Base-by-base conservation (phyloP, 2,797 vertebrate genomes). In the Rhyacichthys aspro region DNA sequence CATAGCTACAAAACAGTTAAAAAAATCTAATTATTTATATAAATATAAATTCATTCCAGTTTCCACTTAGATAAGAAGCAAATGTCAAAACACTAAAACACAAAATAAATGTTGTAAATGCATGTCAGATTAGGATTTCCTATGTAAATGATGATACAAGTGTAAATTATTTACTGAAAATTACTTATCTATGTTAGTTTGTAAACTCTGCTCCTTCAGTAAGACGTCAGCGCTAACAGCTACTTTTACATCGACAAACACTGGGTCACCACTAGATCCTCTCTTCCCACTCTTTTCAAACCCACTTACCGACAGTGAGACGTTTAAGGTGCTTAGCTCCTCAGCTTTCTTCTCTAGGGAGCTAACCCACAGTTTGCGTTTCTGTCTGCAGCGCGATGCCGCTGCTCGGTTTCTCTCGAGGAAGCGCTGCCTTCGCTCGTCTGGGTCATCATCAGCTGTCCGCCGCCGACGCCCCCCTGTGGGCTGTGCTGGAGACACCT, bases 401-500 rank as follows among this genome's bases (percentile, higher is more conserved):
- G 97, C 97, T 0, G 97, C 97, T 2, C 97, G 90, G 83, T 98
- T 98, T 70, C 97, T 91, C 86, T 99, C 97, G 48, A 98, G 89
- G 81, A 98, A 98, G 5, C 96, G 95, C 86, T 98, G 96, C 66
- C 97, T 90, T 9, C 97, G 90, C 56, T 99, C 97, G 23, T 99
- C 97, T 0, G 97, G 97, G 75, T 99, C 97, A 63, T 99, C 97
- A 11, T 98, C 97, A 2, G 89, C 64, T 0, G 95, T 94, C 43
- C 97, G 94, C 32, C 95, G 88, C 61, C 97, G 90, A 5, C 97
- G 91, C 37, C 97, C 96, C 8, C 96, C 97, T 0, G 95, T 96
- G 75, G 96, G 97, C 83, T 99, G 97, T 17, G 97, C 96, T 11
- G 96, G 96, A 80, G 97, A 98, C 64, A 98, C 95, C 97, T 98